phyloP scores from a whole-genome alignment of 2,888 invertebrate species.

The Parapristionchus giblindavisi region DNA sequence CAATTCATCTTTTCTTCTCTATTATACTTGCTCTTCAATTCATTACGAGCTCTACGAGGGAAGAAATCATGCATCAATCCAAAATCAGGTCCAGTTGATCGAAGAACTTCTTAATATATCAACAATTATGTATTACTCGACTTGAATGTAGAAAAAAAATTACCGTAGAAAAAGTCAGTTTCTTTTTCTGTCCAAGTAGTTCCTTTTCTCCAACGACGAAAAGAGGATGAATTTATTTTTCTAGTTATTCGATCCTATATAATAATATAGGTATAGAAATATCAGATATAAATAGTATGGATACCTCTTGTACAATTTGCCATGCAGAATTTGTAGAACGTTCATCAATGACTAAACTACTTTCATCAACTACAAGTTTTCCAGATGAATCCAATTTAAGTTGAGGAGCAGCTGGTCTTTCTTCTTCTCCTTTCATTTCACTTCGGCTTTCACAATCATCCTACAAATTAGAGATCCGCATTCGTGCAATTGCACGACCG shows the following conservation, averaged over 20 bases:
- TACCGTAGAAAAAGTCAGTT: slow-evolving; percentile 38
- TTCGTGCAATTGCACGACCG: not conserved
- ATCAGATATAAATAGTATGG: not conserved
- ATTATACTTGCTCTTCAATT: slow-evolving; percentile 66
- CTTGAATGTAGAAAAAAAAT: not conserved
- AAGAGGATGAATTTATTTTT: slow-evolving; percentile 16
- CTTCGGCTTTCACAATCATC: slow-evolving; percentile 13
- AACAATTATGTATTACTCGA: not conserved
- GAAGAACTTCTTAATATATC: slow-evolving; percentile 45
- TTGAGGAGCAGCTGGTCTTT: slow-evolving; percentile 33
- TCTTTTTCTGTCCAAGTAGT: slow-evolving; percentile 30
- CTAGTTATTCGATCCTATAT: slow-evolving; percentile 7
- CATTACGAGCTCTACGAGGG: slow-evolving; percentile 58
- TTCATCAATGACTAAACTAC: slow-evolving; percentile 30
- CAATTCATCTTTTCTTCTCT: slow-evolving; percentile 60
- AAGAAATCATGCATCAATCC: slow-evolving; percentile 67
- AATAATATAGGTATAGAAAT: not conserved
- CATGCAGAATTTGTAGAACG: slow-evolving; percentile 25
- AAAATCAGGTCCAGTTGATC: slow-evolving; percentile 65
- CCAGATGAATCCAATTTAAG: slow-evolving; percentile 33
- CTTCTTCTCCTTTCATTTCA: slow-evolving; percentile 14
- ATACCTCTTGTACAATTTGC: slow-evolving; percentile 29
- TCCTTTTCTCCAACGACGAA: slow-evolving; percentile 30
- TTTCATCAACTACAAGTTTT: slow-evolving; percentile 35
- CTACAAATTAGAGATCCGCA: not conserved